Conservation (phyloP, 2,797 vertebrate species). For the Garrulus glandarius region DNA sequence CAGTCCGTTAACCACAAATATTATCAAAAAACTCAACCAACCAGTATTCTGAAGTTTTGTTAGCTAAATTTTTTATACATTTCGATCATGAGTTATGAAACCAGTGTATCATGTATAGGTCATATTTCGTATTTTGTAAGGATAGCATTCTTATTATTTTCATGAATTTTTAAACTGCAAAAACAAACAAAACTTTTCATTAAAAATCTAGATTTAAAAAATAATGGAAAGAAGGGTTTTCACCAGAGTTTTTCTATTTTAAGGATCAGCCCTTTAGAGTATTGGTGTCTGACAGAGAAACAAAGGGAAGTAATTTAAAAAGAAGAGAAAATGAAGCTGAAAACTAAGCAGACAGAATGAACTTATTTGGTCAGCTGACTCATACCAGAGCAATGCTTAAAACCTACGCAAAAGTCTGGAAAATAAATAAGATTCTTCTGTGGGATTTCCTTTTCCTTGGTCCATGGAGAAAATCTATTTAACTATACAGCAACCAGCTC, state of each 20-base stretch:
- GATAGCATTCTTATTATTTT: background rate
- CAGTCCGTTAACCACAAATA: background rate
- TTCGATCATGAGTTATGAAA: background rate
- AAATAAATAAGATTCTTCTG: constrained; percentile 20
- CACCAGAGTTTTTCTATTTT: background rate
- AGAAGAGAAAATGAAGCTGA: background rate
- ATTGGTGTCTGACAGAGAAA: background rate
- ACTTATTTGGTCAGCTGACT: constrained; percentile 6
- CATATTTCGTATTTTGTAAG: background rate
- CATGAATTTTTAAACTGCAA: background rate
- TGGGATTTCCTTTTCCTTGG: constrained; percentile 14
- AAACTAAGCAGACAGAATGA: background rate
- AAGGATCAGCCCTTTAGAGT: background rate
- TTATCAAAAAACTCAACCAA: background rate
- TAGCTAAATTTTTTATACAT: background rate
- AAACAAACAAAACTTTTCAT: background rate
- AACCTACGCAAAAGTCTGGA: background rate
- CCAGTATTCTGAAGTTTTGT: background rate
- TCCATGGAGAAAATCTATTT: background rate
- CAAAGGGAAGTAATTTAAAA: background rate
- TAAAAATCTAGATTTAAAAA: background rate
- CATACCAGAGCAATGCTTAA: background rate
- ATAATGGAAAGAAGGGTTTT: background rate
- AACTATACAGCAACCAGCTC: background rate
- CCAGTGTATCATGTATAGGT: background rate